phyloP scores from a whole-genome alignment of 2,797 vertebrate genomes.

The Trachops cirrhosus region DNA sequence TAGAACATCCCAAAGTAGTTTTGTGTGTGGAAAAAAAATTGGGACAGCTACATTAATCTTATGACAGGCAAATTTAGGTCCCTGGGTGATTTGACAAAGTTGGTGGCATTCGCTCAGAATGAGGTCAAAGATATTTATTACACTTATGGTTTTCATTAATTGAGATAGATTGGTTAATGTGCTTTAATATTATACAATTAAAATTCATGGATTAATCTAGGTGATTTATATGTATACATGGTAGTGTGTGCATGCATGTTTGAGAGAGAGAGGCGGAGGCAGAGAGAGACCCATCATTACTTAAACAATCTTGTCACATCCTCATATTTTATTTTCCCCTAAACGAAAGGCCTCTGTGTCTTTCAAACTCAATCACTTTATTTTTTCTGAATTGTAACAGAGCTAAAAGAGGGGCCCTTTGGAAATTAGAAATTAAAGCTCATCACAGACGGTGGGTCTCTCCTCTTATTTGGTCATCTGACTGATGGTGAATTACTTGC shows the following conservation, averaged over 20 bases:
- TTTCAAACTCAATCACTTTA: slow-evolving; percentile 14
- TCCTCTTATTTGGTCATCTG: slow-evolving; percentile 34
- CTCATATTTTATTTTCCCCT: neutral
- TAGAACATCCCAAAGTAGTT: slow-evolving; percentile 83
- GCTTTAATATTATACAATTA: neutral
- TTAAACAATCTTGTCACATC: neutral
- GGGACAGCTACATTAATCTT: slow-evolving; percentile 87
- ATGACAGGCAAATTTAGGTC: slow-evolving; percentile 79
- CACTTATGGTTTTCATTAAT: neutral
- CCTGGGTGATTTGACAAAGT: slow-evolving; percentile 83
- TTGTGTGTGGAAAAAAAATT: slow-evolving; percentile 77
- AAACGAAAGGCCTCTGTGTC: neutral
- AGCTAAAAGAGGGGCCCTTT: slow-evolving; percentile 19
- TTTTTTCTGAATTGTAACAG: neutral
- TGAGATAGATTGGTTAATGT: neutral
- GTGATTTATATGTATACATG: neutral
- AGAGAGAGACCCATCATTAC: neutral
- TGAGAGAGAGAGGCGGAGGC: neutral
- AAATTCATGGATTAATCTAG: neutral
- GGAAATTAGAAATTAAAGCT: slow-evolving; percentile 49
- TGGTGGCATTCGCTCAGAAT: slow-evolving; percentile 87
- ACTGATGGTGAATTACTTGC: slow-evolving; percentile 35
- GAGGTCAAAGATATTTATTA: slow-evolving; percentile 74
- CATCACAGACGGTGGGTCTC: slow-evolving; percentile 48
- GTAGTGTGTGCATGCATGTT: neutral